These are phyloP conservation scores for Entomyzon cyanotis DNA, from an alignment of 2,113 vertebrate genomes.

Conservation along the genomic window DNA sequence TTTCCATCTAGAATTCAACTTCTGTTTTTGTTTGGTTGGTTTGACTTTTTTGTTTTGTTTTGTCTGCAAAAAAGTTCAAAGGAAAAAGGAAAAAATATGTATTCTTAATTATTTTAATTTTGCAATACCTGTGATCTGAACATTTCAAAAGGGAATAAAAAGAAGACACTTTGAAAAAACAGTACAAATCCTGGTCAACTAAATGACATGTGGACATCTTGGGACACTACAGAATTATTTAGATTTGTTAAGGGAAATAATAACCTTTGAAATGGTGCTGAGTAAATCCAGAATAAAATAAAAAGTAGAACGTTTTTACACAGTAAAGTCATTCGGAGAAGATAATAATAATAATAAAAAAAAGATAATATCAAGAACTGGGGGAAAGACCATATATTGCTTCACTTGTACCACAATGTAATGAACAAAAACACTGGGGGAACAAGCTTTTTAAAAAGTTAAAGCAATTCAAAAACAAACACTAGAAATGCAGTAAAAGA, in stretches of 20 bases:
- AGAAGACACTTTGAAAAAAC: neutral
- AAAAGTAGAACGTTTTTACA: neutral
- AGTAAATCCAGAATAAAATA: neutral
- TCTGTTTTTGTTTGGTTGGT: neutral
- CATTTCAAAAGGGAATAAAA: neutral
- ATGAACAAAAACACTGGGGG: neutral
- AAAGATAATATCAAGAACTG: neutral
- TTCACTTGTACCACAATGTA: neutral
- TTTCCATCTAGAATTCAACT: neutral
- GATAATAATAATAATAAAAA: rapidly evolving
- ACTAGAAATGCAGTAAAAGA: neutral
- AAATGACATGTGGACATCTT: neutral
- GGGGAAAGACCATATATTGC: neutral
- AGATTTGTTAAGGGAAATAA: neutral
- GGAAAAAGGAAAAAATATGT: neutral
- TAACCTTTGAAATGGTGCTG: neutral
- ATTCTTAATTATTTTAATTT: neutral
- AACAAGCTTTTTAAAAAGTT: neutral
- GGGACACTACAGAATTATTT: neutral
- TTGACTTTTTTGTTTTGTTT: neutral
- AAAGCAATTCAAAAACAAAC: neutral
- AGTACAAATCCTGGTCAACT: neutral
- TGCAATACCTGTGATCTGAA: neutral
- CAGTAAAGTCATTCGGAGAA: neutral
- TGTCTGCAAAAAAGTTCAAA: neutral